A percentile compares a stretch with the other conserved stretches of the same genome.
phyloP scores from a whole-genome alignment of 2,113 vertebrate species.

The Eubucco bourcierii region DNA sequence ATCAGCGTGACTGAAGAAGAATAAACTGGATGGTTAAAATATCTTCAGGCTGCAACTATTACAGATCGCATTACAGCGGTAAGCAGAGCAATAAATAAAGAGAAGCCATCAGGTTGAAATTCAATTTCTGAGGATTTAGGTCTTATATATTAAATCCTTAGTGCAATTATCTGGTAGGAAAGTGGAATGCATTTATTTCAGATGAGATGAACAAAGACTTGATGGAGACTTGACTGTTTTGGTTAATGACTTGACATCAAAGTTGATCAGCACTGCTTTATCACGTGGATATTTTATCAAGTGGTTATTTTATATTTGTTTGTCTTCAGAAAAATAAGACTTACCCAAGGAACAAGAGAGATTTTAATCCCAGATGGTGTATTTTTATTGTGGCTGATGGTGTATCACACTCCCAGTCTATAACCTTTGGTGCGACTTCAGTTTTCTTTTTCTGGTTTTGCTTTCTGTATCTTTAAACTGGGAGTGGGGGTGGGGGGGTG shows the following conservation, averaged over 20 bases:
- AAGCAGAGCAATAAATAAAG: background rate
- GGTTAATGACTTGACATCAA: background rate
- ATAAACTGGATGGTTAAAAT: background rate
- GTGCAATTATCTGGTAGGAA: background rate
- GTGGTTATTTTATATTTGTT: background rate
- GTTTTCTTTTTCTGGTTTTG: background rate
- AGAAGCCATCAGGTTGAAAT: background rate
- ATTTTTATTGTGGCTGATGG: background rate
- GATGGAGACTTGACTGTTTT: too few relatives aligned
- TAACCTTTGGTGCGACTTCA: background rate
- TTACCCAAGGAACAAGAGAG: background rate
- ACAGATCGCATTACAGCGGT: background rate
- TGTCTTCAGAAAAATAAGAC: background rate
- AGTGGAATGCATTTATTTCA: background rate
- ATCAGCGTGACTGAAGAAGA: background rate
- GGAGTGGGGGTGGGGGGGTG: background rate
- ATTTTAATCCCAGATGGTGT: background rate
- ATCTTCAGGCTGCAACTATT: background rate
- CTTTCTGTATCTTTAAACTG: background rate
- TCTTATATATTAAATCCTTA: background rate
- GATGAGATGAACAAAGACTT: background rate
- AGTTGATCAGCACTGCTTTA: background rate
- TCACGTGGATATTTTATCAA: too few relatives aligned
- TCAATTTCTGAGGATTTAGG: background rate
- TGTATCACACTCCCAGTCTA: background rate